Evolutionary conservation across 2,888 invertebrate genomes (phyloP), one percentile per base, ranked within the genome.

Genomic region (Tricholauxania praeusta): DNA sequence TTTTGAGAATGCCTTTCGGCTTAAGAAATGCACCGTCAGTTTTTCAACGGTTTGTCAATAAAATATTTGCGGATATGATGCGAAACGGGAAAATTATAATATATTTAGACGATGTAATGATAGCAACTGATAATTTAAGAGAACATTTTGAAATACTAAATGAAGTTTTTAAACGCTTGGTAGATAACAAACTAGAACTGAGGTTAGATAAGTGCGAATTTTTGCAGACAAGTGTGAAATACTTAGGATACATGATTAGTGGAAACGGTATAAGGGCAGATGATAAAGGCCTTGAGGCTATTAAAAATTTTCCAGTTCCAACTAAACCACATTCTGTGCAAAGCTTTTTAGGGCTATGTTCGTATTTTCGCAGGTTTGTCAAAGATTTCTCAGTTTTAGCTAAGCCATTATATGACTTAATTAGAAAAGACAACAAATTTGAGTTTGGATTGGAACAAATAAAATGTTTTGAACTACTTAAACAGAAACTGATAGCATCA

Each of bases 361-460:
- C 73, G 0, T 75, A 76, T 64, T 77, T 78, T 51, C 28, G 74
- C 0, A 51, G 60, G 55, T 75, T 78, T 52, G 48, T 75, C 0
- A 72, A 74, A 32, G 72, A 72, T 52, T 74, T 78, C 66, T 77
- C 76, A 10, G 47, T 52, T 17, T 69, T 71, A 48, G 73, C 74
- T 19, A 72, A 73, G 17, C 72, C 74, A 2, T 49, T 77, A 0
- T 78, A 75, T 70, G 74, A 72, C 10, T 8, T 75, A 12, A 57
- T 52, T 0, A 76, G 28, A 49, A 68, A 77, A 22, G 68, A 74
- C 12, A 69, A 32, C 22, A 48, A 71, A 51, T 76, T 71, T 62
- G 22, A 12, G 12, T 72, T 71, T 52, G 64, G 49, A 3, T 59
- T 72, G 8, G 22, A 52, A 47, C 67, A 74, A 15, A 19, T 67